Evolutionary conservation across 2,797 vertebrate genomes (phyloP).

Genomic region (Malacoraja senta): DNA sequence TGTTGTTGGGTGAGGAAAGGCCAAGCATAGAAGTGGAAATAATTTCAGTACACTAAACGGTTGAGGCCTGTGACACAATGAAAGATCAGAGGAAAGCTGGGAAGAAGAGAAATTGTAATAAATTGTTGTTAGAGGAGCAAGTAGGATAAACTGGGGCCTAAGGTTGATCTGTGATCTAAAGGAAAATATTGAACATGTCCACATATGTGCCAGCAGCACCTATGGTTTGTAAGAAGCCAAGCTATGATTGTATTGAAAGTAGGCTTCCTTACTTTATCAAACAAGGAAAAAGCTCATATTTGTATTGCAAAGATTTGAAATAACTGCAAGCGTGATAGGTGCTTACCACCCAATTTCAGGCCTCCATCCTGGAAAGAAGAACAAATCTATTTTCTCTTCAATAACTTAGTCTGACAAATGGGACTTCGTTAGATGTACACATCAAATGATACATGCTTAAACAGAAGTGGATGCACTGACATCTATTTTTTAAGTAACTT

Average conservation of each 20-base stretch:
- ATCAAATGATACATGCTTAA: background rate
- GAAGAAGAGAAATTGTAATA: no score
- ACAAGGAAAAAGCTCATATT: background rate
- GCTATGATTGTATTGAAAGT: background rate
- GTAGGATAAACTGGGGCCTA: background rate
- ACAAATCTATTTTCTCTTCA: background rate
- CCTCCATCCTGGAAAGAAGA: background rate
- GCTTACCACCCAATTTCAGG: background rate
- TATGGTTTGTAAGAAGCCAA: background rate
- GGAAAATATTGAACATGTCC: background rate
- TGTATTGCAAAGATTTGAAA: background rate
- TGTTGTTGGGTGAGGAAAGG: background rate
- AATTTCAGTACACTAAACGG: background rate
- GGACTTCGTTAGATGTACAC: background rate
- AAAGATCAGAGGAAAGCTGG: background rate
- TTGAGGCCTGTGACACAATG: background rate
- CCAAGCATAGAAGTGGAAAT: background rate
- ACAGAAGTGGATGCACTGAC: no score
- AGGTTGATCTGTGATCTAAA: background rate
- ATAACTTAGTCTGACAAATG: background rate
- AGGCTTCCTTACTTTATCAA: background rate
- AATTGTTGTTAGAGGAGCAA: background rate
- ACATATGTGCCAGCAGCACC: background rate
- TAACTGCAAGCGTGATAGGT: background rate
- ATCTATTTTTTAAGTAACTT: background rate